A percentile compares a stretch with the other conserved stretches of the same genome.
Evolutionary conservation across 2,113 vertebrate genomes (phyloP).

Genomic region (Halcyon malimbica): DNA sequence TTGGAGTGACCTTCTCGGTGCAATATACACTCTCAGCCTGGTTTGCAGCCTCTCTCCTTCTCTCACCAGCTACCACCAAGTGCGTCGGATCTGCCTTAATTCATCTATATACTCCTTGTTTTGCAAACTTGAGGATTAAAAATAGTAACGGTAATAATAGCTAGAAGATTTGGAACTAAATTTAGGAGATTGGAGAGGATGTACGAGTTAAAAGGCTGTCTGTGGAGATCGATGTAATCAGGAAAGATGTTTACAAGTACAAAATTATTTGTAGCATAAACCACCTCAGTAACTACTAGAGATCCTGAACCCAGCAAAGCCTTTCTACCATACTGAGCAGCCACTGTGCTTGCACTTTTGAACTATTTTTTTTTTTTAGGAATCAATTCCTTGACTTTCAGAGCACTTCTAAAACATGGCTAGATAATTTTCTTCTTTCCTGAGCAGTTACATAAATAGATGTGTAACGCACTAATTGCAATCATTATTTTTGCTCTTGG

Average conservation of each 20-base stretch:
- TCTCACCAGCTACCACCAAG: background rate
- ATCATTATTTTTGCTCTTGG: background rate
- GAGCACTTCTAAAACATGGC: background rate
- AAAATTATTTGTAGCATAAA: background rate
- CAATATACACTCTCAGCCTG: background rate
- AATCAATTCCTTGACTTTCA: conserved; percentile 2
- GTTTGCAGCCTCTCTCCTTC: background rate
- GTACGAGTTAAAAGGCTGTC: background rate
- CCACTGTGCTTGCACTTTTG: background rate
- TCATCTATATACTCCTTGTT: background rate
- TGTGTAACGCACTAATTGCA: conserved; percentile 19
- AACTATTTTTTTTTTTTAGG: background rate
- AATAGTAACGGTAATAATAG: conserved; percentile 1
- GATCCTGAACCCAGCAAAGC: background rate
- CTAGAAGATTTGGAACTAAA: background rate
- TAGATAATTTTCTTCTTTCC: conserved; percentile 34
- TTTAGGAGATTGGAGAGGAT: background rate
- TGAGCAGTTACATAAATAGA: conserved; percentile 45
- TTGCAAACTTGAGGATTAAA: conserved; percentile 23
- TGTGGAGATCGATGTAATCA: background rate
- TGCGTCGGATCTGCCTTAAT: background rate
- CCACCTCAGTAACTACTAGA: background rate
- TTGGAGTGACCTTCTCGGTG: background rate
- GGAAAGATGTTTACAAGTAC: background rate
- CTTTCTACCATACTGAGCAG: background rate